Percentiles rank a stretch among this genome's conserved stretches.
Evolutionary conservation across 2,797 vertebrate genomes (phyloP).

Genomic region (Glossophaga mutica): DNA sequence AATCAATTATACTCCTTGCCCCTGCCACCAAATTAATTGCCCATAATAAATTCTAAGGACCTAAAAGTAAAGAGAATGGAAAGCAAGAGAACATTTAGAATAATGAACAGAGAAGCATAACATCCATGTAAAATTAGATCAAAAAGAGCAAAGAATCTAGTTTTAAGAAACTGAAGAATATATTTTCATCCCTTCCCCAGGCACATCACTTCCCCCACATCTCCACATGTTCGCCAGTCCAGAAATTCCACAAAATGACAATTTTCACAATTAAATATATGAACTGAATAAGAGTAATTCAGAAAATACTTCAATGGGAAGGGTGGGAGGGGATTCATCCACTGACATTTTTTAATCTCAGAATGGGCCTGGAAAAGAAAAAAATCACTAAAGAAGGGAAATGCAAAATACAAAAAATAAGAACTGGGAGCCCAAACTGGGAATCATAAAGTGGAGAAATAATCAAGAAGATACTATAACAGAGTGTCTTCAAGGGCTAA

Average conservation of each 20-base stretch:
- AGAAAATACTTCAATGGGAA: not conserved
- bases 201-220: not conserved
- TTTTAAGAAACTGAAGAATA: not conserved
- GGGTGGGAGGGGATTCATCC: not conserved
- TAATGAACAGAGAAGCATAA: not conserved
- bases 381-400: not conserved
- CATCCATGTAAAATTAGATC: not conserved
- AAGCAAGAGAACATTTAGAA: not conserved
- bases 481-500: not conserved
- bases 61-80: not conserved
- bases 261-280: slow-evolving; percentile 2
- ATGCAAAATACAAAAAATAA: not conserved
- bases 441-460: not conserved
- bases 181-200: not conserved
- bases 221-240: not conserved
- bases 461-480: not conserved
- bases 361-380: not conserved
- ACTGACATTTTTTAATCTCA: not conserved
- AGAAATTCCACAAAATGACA: not conserved
- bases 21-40: not conserved
- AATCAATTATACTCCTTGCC: not conserved
- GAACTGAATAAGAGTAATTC: not conserved
- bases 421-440: not conserved
- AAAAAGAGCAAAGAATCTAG: not conserved
- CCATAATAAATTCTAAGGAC: not conserved